Base-by-base conservation (phyloP, 2,888 invertebrate genomes). In the Anorthoa munda region DNA sequence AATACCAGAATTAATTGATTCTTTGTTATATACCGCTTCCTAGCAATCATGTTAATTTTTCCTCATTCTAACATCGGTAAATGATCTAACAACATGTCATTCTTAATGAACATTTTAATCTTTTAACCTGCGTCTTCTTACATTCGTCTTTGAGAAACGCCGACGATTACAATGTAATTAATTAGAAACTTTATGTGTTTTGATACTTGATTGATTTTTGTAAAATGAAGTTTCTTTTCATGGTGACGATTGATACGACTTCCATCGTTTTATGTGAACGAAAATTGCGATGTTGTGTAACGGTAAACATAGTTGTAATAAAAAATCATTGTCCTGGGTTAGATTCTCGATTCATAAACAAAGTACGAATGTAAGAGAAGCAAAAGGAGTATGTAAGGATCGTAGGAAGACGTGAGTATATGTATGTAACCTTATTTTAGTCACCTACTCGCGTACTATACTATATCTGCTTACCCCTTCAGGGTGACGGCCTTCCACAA, bases 41-140 rank as follows among this genome's bases (percentile, higher is more conserved):
- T 58, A 31, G 26, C 13, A 17, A 21, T 78, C 26, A 9, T 26
- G 21, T 53, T 53, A 64, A 64, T 48, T 66, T 61, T 70, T 77
- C 64, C 58, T 71, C 39, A 66, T 67, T 67, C 3, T 53, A 2
- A 13, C 45, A 15, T 17, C 51, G 63, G 72, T 63, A 60, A 50
- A 4, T 45, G 66, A 58, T 4, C 72, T 26, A 46, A 31, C 31
- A 26, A 12, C 31, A 60, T 60, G 78, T 73, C 67, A 74, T 31
- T 31, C 26, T 26, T 74, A 73, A 82, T 77, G 60, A 64, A 5
- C 17, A 70, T 65, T 60, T 15, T 70, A 23, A 82, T 77, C 68
- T 77, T 67, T 73, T 55, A 66, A 56, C 59, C 46, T 23, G 39
- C 31, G 73, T 53, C 9, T 45, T 58, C n/a, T 31, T 31, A n/a